Evolutionary conservation across 2,797 vertebrate species (phyloP).

Genomic region (Ammospiza maritima): DNA sequence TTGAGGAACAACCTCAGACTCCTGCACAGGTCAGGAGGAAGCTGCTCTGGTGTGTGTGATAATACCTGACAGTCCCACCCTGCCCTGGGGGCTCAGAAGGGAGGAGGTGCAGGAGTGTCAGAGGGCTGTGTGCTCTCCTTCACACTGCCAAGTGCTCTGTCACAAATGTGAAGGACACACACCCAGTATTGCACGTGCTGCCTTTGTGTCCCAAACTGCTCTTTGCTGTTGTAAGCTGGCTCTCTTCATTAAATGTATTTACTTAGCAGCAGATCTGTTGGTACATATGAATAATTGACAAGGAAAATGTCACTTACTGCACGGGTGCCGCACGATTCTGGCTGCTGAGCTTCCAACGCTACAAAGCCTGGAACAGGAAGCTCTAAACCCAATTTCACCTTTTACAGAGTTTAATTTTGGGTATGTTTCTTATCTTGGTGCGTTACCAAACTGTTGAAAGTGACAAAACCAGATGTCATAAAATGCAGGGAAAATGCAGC

Average conservation of each 20-base stretch:
- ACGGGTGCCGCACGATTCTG: not conserved
- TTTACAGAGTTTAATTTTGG: slow-evolving; percentile 8
- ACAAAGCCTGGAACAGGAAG: not conserved
- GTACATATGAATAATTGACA: slow-evolving; percentile 10
- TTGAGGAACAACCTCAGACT: not conserved
- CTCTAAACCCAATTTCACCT: not conserved
- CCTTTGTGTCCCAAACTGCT: not conserved
- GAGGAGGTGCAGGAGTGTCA: not conserved
- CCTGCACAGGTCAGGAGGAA: not conserved
- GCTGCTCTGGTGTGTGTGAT: not conserved
- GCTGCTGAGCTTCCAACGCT: not conserved
- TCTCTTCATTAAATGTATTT: not conserved
- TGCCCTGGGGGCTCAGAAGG: not conserved
- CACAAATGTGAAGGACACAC: not conserved
- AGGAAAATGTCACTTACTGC: slow-evolving; percentile 18
- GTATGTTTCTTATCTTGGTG: slow-evolving; percentile 38
- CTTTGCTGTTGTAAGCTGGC: not conserved
- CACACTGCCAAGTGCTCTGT: not conserved
- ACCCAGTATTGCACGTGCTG: not conserved
- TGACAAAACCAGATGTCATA: slow-evolving; percentile 49
- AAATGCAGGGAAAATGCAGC: slow-evolving; percentile 44
- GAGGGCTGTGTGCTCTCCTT: not conserved
- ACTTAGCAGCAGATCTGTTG: slow-evolving; percentile 16
- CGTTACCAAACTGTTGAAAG: not conserved
- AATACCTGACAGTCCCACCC: not conserved